Evolutionary conservation across 1,140 invertebrate species (phyloP).

Genomic region (Drosophila chauvacae): DNA sequence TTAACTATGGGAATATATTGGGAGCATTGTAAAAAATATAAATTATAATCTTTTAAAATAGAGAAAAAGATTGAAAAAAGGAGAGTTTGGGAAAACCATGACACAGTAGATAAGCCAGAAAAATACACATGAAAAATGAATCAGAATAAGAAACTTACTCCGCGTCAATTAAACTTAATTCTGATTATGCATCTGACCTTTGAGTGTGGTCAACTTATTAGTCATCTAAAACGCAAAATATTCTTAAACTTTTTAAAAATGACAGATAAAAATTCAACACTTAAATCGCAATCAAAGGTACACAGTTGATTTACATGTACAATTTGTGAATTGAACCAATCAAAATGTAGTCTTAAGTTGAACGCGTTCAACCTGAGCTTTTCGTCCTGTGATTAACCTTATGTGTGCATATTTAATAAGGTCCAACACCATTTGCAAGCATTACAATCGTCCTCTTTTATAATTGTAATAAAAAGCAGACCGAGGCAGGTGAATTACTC

Average conservation of each 20-base stretch:
- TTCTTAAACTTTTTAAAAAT: not conserved
- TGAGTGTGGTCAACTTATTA: no score
- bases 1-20: no score
- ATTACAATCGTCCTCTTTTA: not conserved
- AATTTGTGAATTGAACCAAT: not conserved
- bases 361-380: not conserved
- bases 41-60: not conserved
- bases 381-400: not conserved
- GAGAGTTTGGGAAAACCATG: not conserved
- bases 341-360: not conserved
- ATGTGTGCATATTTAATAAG: not conserved
- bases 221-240: not conserved
- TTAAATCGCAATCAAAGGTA: not conserved
- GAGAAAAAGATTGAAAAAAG: no score
- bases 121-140: not conserved
- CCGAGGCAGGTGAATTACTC: conserved; percentile 15
- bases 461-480: conserved; percentile 8
- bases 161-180: not conserved
- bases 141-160: not conserved
- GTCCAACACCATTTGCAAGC: not conserved
- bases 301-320: not conserved
- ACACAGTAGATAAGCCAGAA: not conserved
- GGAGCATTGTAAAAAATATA: not conserved
- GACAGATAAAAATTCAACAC: not conserved
- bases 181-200: not conserved